Evolutionary conservation across 2,888 invertebrate genomes (phyloP), one percentile per base, ranked within the genome.

Genomic region (Stenurella melanura): DNA sequence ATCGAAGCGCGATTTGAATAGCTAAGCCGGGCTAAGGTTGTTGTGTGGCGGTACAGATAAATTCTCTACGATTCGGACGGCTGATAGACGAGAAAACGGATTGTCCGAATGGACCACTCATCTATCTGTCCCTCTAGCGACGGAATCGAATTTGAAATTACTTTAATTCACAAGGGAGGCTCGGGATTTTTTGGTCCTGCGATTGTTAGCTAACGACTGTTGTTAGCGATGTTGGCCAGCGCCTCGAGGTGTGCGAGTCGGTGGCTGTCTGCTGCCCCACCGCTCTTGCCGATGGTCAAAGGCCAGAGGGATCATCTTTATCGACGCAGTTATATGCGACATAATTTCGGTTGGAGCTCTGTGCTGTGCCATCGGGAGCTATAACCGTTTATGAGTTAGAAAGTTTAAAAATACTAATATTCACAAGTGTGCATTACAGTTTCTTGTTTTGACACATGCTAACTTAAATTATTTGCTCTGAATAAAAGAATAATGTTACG

Each of bases 131-230:
- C 89, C 89, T 89, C 88, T 87, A 87, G 88, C 88, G 88, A 87
- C 88, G 88, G 89, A 89, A 89, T 90, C 90, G 90, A 90, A 90
- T 90, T 89, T 89, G 89, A 89, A 90, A 90, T 90, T 89, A 89
- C 89, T 90, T 90, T 90, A 90, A 90, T 90, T 90, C 90, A 87
- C 89, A 87, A 87, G 90, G 89, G 89, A 90, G 89, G 87, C 87
- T 87, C 87, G 84, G 88, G 88, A 88, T 88, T 89, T 89, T 89
- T 89, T 88, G 86, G 86, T 85, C 85, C 82, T 85, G 83, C 87
- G 86, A 87, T 87, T 86, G 86, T 87, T 85, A 85, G 86, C 87
- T 88, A 88, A 88, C 87, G 88, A 89, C 87, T 87, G 87, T 88
- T 88, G 87, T 88, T 88, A 88, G 87, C 82, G 83, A 84, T 84